phyloP scores from a whole-genome alignment of 1,140 invertebrate genomes.

The Hydropsyche tenuis region DNA sequence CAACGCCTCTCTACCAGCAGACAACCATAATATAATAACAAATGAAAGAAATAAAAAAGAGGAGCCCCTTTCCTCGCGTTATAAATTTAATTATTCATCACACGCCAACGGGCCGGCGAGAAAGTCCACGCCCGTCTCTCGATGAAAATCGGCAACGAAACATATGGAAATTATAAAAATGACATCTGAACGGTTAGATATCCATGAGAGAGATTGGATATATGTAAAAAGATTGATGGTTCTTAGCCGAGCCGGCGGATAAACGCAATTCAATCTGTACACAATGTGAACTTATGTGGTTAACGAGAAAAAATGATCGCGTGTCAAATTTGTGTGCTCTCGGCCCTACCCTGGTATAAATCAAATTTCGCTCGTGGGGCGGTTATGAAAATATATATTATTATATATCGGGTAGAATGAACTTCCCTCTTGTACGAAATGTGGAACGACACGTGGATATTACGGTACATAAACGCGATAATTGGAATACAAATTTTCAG shows the following conservation, averaged over 20 bases:
- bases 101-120: neutral
- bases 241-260: slow-evolving; percentile 1
- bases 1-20: slow-evolving; percentile 8
- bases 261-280: slow-evolving; percentile 10
- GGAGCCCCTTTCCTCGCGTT: neutral
- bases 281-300: neutral
- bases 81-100: slow-evolving; percentile 19
- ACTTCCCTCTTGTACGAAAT: no score
- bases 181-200: no score
- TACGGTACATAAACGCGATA: no score
- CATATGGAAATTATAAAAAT: no score
- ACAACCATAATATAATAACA: no score
- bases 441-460: no score
- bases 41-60: no score
- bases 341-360: neutral
- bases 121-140: neutral
- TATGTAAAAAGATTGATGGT: slow-evolving; percentile 23
- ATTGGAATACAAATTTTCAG: no score
- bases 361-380: neutral
- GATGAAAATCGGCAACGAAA: neutral
- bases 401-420: no score
- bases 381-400: no score
- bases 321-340: slow-evolving; percentile 6
- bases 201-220: no score
- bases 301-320: slow-evolving; percentile 7